Base-by-base conservation (phyloP, 2,113 vertebrate genomes). In the Sceloporus undulatus region DNA sequence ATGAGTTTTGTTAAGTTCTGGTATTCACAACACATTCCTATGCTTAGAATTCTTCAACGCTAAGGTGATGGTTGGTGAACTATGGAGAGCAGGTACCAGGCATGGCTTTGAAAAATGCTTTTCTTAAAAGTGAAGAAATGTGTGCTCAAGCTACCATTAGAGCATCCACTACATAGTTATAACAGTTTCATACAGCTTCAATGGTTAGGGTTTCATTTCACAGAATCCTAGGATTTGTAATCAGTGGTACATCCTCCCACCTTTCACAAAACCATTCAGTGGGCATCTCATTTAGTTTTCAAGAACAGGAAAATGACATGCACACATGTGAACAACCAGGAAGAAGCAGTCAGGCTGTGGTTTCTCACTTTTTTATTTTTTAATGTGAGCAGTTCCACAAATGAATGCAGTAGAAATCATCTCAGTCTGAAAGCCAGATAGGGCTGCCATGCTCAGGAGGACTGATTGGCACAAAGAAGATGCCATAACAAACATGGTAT, bases 401-500 rank as follows among this genome's bases (percentile, higher is more conserved):
- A 91, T 78, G 80, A 90, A 90, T 86, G 65, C 38, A 89, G 91
- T 82, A 21, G 34, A 68, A 81, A 34, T 85, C 18, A 68, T 85
- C 59, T 81, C 23, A 7, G 0, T 82, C 89, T 54, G 79, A 78
- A 90, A 84, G 73, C 40, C 59, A 92, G 42, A 79, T 79, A 74
- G 76, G 29, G 42, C 38, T 62, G 79, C 23, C 76, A 87, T 5
- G 70, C 85, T 68, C 52, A 84, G 59, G 29, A 92, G 42, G 92
- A 85, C 38, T 82, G 59, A 29, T 79, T 88, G 84, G 59, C 9
- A 14, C 42, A 85, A 87, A 83, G 18, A 84, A 62, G 52, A 6
- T 91, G 56, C 19, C 80, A 62, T 19, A 85, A 85, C 48, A 94
- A 94, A 85, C 16, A 89, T 21, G 82, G 85, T 34, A 74, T 66